Evolutionary conservation across 2,888 invertebrate genomes (phyloP), one percentile per base, ranked within the genome.

Genomic region (Phaedon cochleariae): DNA sequence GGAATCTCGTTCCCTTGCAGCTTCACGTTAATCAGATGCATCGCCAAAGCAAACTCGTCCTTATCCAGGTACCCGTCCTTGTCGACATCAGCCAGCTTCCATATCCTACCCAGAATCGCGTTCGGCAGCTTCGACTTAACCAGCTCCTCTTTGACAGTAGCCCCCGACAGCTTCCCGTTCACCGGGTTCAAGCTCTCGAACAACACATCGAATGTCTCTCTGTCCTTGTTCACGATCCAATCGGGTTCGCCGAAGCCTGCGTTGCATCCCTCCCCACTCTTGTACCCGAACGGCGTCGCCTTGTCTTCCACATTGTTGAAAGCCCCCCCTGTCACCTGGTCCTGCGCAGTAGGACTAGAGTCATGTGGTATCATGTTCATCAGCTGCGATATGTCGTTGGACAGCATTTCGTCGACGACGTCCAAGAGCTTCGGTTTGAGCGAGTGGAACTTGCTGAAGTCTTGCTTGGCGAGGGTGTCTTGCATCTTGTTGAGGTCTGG

Each of bases 51-150:
- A 85, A 97, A 98, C 86, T 98, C 98, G 78, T 98, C 98, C 18
- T 89, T 86, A 84, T 98, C 98, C 75, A 98, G 86, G 84, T 93
- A 91, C 18, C 97, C 97, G 83, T 98, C 97, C 76, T 91, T 91
- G 85, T 98, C 98, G 72, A 97, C 90, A 85, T 98, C 98, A 1
- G 98, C 89, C 69, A 99, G 85, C 84, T 97, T 98, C 98, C 98
- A 99, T 79, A 99, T 95, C 87, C 94, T 94, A 68, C 97, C 96
- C 71, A 99, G 89, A 64, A 97, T 95, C 29, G 93, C 92, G 85
- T 98, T 98, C 7, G 98, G 98, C 79, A 99, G 87, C 85, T 97
- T 98, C 22, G 98, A 97, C 85, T 97, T 97, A 69, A 96, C 89
- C 92, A 98, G 95, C 86, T 97, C 97, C 61, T 90, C 89, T 85